Percentiles rank a stretch among this genome's conserved stretches.
Conservation (phyloP, 2,797 vertebrate genomes). For the Vespertilio murinus region DNA sequence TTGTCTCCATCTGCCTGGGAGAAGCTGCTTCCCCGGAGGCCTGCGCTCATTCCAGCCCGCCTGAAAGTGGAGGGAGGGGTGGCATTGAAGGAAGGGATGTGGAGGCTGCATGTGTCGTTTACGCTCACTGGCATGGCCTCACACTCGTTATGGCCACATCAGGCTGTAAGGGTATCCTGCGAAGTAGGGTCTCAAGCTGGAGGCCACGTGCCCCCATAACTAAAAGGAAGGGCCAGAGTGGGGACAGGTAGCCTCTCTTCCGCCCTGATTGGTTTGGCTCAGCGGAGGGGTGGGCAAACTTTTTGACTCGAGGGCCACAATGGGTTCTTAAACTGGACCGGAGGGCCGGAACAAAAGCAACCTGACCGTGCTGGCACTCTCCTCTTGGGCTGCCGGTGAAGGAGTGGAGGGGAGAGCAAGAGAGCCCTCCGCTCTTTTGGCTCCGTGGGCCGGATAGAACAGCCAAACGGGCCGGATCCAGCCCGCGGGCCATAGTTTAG, state of each 20-base stretch:
- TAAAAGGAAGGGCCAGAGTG: not conserved
- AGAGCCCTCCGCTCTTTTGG: too few relatives aligned
- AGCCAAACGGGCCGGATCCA: too few relatives aligned
- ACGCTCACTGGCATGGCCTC: not conserved
- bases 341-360: too few relatives aligned
- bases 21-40: not conserved
- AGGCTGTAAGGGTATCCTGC: not conserved
- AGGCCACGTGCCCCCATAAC: accelerated
- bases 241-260: not conserved
- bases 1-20: not conserved
- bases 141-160: not conserved
- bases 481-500: too few relatives aligned
- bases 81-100: not conserved
- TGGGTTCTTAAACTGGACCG: too few relatives aligned
- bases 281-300: too few relatives aligned
- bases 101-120: not conserved
- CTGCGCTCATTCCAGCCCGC: not conserved
- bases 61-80: not conserved
- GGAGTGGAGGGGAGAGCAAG: too few relatives aligned
- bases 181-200: not conserved
- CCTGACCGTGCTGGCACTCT: too few relatives aligned
- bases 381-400: too few relatives aligned
- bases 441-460: too few relatives aligned
- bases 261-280: too few relatives aligned
- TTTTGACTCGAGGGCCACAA: too few relatives aligned